Base-by-base conservation (phyloP, 2,113 vertebrate genomes). In the Mus pahari region DNA sequence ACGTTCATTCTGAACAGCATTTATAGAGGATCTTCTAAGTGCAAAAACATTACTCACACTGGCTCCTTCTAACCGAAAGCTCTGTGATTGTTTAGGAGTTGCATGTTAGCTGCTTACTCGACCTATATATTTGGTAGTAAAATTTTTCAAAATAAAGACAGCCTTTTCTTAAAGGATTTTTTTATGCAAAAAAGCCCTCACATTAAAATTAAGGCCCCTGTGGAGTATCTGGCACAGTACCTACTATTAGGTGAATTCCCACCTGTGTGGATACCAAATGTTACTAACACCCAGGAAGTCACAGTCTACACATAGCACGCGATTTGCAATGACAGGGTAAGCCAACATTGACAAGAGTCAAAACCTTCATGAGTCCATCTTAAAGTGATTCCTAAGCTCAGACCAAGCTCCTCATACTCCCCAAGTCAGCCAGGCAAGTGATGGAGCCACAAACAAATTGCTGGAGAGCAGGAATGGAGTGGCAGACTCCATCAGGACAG, bases 1-100 rank as follows among this genome's bases (percentile, higher is more conserved):
- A n/a, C 53, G 71, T 95, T 95, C 55, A 74, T 86, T 96, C 90
- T 71, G 93, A 79, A 42, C 42, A 95, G 36, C 24, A 81, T 78
- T 78, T 94, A 28, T 79, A 28, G 79, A 95, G 86, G 50, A 4
- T 5, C 28, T 33, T 88, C 87, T 79, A 97, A 97, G 70, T 39
- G 10, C 86, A 16, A 36, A 88, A 90, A 93, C 55, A 6, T 90
- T 81, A 89, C 11, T 55, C 24, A 89, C 16, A 82, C 24, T 55
- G 58, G 36, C 31, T 86, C n/a, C 28, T 91, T 90, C 31, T 70
- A 89, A 75, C 8, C 75, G 45, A 94, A 96, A 95, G 90, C 78
- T 68, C 26, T 53, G 95, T 84, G 81, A 55, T 78, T 58, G 70
- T 91, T 96, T 58, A 90, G 70, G 39, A 36, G 73, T 48, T 92